A percentile compares a stretch with the other conserved stretches of the same genome.
phyloP scores from a whole-genome alignment of 2,113 vertebrate genomes.

The Tragelaphus buxtoni region DNA sequence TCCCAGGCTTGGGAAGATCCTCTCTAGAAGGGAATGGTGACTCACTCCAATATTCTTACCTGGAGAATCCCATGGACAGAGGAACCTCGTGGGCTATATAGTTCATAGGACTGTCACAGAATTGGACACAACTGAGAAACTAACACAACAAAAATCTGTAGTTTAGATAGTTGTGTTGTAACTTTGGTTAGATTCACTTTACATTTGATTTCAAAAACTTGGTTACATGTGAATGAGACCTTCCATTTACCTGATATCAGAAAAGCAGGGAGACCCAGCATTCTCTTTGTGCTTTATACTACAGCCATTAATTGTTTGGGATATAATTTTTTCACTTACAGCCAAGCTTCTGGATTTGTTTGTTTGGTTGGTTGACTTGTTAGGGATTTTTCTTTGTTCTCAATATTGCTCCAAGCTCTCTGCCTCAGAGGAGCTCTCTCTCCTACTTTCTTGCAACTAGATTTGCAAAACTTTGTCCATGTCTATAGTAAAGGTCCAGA shows the following conservation, averaged over 20 bases:
- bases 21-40: neutral
- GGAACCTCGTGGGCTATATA: neutral
- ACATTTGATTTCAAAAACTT: neutral
- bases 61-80: neutral
- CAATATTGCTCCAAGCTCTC: neutral
- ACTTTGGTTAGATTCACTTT: neutral
- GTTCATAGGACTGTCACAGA: rapidly evolving
- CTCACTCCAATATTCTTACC: neutral
- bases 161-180: neutral
- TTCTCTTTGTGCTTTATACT: neutral
- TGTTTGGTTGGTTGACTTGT: neutral
- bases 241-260: neutral
- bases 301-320: neutral
- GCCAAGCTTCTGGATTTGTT: neutral
- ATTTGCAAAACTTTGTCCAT: neutral
- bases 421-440: neutral
- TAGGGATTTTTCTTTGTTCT: neutral
- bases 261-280: neutral
- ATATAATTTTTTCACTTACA: neutral
- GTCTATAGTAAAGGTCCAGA: neutral
- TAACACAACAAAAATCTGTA: neutral
- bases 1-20: neutral
- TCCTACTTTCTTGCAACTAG: neutral
- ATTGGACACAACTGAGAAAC: neutral
- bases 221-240: neutral